phyloP scores from a whole-genome alignment of 2,113 vertebrate genomes.

The Mugil cephalus region DNA sequence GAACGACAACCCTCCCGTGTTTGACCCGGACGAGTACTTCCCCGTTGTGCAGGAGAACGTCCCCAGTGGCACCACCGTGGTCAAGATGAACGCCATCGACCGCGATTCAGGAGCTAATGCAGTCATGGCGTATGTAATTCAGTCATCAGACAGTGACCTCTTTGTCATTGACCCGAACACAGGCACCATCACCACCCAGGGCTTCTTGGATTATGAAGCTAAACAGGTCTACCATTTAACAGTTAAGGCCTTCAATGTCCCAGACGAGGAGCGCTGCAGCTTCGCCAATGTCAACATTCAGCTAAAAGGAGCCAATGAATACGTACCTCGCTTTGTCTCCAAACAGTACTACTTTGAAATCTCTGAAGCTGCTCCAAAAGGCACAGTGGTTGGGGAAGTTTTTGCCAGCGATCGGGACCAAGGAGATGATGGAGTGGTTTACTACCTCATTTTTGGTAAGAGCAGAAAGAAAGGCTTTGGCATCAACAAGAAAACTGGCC shows the following conservation, averaged over 20 bases:
- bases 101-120: slow-evolving; percentile 92
- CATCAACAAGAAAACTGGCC: slow-evolving; percentile 90
- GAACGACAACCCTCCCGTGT: slow-evolving; percentile 95
- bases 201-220: slow-evolving; percentile 97
- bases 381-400: slow-evolving; percentile 93
- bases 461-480: slow-evolving; percentile 94
- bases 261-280: slow-evolving; percentile 94
- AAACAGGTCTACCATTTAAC: slow-evolving; percentile 96
- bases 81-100: slow-evolving; percentile 91
- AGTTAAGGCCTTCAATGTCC: slow-evolving; percentile 96
- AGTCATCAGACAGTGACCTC: slow-evolving; percentile 96
- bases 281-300: slow-evolving; percentile 94
- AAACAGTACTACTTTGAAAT: slow-evolving; percentile 98
- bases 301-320: slow-evolving; percentile 95
- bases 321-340: slow-evolving; percentile 98
- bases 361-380: slow-evolving; percentile 92
- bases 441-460: slow-evolving; percentile 94
- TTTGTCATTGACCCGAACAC: slow-evolving; percentile 98
- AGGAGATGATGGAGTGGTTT: slow-evolving; percentile 93
- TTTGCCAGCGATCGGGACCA: slow-evolving; percentile 98
- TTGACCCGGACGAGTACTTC: slow-evolving; percentile 90
- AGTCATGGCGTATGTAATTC: slow-evolving; percentile 92
- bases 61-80: slow-evolving; percentile 95
- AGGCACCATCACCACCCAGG: slow-evolving; percentile 95
- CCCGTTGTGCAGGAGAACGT: slow-evolving; percentile 94